These are phyloP conservation scores for Nephotettix cincticeps DNA, from an alignment of 1,140 invertebrate genomes.

Conservation along the genomic window DNA sequence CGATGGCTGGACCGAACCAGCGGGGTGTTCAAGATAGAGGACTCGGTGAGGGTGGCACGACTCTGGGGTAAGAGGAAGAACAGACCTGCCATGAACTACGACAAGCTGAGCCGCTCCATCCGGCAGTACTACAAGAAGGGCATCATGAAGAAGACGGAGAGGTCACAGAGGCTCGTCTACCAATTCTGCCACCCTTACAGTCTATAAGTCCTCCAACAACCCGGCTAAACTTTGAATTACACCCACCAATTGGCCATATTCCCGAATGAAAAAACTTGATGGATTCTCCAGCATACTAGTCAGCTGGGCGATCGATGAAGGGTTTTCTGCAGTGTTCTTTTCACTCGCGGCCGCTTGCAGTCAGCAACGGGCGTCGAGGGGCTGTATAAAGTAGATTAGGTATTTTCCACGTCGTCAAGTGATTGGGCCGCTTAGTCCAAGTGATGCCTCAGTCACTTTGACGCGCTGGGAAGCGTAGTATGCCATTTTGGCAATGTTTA, in stretches of 20 bases:
- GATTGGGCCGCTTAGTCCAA: conserved; percentile 17
- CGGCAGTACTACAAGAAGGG: conserved; percentile 99
- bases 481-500: conserved; percentile 36
- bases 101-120: conserved; percentile 96
- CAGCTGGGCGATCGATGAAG: not conserved
- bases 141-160: conserved; percentile 99
- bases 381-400: not conserved
- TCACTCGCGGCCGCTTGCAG: conserved; percentile 28
- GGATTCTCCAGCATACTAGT: conserved; percentile 6
- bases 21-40: conserved; percentile 99
- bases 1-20: conserved; percentile 93
- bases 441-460: not conserved
- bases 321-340: conserved; percentile 12
- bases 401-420: conserved; percentile 5
- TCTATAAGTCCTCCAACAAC: conserved; percentile 56
- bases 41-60: conserved; percentile 91
- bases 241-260: not conserved
- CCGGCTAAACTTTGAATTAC: too few species aligned
- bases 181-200: conserved; percentile 97
- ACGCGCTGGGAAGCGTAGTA: conserved; percentile 32
- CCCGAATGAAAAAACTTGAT: not conserved
- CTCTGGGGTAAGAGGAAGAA: conserved; percentile 98
- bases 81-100: conserved; percentile 99
- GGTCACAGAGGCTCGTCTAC: conserved; percentile 97
- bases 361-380: conserved; percentile 21